Evolutionary conservation across 1,140 invertebrate genomes (phyloP), one percentile per base, ranked within the genome.

Genomic region (Drosophila kepulauana): DNA sequence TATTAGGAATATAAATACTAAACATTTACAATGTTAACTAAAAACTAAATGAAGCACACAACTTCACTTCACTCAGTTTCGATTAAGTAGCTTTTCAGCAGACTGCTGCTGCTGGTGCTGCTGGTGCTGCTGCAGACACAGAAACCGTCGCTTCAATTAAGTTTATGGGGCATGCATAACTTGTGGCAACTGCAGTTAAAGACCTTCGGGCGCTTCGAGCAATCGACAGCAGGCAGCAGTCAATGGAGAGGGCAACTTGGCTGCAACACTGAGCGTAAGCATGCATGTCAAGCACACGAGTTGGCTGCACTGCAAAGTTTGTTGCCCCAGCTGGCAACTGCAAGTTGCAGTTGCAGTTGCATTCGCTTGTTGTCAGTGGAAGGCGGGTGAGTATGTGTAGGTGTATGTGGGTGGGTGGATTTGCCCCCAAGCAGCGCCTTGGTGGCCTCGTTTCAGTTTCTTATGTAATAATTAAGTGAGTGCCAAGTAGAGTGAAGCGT

Each of bases 391-490:
- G 30, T 20, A 28, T 74, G 57, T 38, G 46, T 56, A 48, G 48
- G 49, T 52, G 41, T 59, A 54, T 46, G n/a, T 59, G 57, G 46
- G 46, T 56, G 56, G 48, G 49, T 46, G 43, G 0, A 0, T 57
- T 70, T 61, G 61, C 61, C 73, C 63, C 66, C 67, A 41, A 38
- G 63, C 78, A 57, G 52, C 85, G 85, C 81, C 76, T 82, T 88
- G 77, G 69, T 82, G 85, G 58, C 85, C 85, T 77, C 78, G 64
- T 89, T 88, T 89, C 66, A 75, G 80, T 88, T 89, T 73, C 84
- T 88, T 88, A 79, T 87, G 78, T 78, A 88, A 88, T 88, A 88
- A 88, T 88, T 88, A 89, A 88, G 85, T 87, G 84, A 89, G 84
- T 88, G 85, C 63, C 85, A 88, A 89, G 85, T 66, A 78, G 85